A percentile compares a stretch with the other conserved stretches of the same genome.
Evolutionary conservation across 2,113 vertebrate genomes (phyloP).

Genomic region (Neodon shergylaensis): DNA sequence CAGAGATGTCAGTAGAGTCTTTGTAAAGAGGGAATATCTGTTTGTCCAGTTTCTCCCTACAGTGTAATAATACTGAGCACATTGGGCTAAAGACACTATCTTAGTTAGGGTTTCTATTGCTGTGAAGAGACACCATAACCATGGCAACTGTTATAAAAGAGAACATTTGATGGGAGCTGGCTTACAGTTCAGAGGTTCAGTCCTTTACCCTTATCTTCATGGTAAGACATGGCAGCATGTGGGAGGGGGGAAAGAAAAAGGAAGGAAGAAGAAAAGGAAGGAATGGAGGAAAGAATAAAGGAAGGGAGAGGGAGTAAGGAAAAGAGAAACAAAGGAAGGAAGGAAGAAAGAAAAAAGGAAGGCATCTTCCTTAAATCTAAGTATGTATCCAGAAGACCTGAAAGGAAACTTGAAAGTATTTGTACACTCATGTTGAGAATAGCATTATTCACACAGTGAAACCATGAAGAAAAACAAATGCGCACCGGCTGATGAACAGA

Average conservation of each 20-base stretch:
- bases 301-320: not conserved
- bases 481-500: not conserved
- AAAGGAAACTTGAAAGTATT: not conserved
- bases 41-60: no score
- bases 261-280: not conserved
- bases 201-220: no score
- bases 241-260: not conserved
- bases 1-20: not conserved
- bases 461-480: not conserved
- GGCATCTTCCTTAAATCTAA: not conserved
- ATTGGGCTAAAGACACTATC: not conserved
- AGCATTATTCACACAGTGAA: not conserved
- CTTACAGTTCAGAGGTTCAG: no score
- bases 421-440: not conserved
- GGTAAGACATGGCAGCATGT: no score
- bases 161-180: no score
- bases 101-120: no score
- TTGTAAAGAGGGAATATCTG: not conserved
- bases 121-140: no score
- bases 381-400: not conserved
- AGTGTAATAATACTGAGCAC: rapidly evolving
- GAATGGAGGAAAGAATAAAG: not conserved
- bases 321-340: no score
- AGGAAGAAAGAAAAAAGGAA: not conserved
- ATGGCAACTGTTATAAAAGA: no score